Evolutionary conservation across 2,797 vertebrate genomes (phyloP).

Genomic region (Acanthurus leucopareius): DNA sequence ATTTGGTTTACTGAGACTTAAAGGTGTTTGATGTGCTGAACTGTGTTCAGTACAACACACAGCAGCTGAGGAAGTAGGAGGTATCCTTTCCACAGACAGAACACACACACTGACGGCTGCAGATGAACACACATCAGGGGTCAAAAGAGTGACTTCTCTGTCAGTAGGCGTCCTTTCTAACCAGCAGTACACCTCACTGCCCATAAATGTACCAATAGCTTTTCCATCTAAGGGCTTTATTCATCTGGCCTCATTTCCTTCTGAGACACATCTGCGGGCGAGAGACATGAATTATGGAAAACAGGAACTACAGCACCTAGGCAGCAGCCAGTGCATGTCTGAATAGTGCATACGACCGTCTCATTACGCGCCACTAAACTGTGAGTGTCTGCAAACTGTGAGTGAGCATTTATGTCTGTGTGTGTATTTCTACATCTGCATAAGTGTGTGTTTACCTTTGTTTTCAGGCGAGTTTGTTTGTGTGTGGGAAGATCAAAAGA

Average conservation of each 20-base stretch:
- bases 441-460: constrained; percentile 44
- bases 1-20: too few relatives aligned
- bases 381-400: constrained; percentile 36
- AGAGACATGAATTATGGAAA: constrained; percentile 66
- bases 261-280: constrained; percentile 47
- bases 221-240: constrained; percentile 44
- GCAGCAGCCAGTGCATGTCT: constrained; percentile 35
- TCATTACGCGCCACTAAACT: constrained; percentile 58
- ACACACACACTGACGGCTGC: not conserved
- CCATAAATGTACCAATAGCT: constrained; percentile 25
- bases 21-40: too few relatives aligned
- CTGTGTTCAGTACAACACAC: not conserved
- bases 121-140: constrained; percentile 13
- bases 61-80: not conserved
- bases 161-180: constrained; percentile 36
- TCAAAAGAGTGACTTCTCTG: constrained; percentile 38
- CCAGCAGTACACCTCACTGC: constrained; percentile 22
- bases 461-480: constrained; percentile 51
- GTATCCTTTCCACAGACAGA: not conserved
- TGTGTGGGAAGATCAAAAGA: constrained; percentile 64
- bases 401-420: constrained; percentile 23
- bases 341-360: constrained; percentile 42
- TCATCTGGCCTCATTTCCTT: constrained; percentile 61
- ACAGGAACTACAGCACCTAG: constrained; percentile 47
- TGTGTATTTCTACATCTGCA: constrained; percentile 40